Evolutionary conservation across 1,140 invertebrate species (phyloP).

Genomic region (Drosophila micromelanica): DNA sequence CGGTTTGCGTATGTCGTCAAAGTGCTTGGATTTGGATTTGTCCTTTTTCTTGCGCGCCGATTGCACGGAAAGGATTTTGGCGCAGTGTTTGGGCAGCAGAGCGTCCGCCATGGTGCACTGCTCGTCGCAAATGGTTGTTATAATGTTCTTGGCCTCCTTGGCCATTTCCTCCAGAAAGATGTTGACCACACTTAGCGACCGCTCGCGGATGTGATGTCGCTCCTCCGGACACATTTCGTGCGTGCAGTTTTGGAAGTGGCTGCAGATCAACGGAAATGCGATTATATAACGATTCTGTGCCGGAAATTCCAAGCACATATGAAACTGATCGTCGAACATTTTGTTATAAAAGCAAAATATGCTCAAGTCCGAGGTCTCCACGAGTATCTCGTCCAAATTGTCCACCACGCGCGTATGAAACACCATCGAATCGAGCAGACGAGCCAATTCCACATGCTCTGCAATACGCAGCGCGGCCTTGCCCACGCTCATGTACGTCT

Average conservation of each 20-base stretch:
- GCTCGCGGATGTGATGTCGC: conserved; percentile 97
- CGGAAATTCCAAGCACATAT: conserved; percentile 99
- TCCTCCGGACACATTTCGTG: conserved; percentile 99
- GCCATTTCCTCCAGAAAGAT: conserved; percentile 99
- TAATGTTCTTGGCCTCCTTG: conserved; percentile 99
- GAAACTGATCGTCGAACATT: conserved; percentile 99
- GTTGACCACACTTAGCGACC: conserved; percentile 98
- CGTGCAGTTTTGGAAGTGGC: conserved; percentile 98
- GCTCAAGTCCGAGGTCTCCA: conserved; percentile 98
- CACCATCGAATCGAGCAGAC: conserved; percentile 96
- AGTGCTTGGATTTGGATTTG: conserved; percentile 92
- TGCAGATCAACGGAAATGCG: conserved; percentile 98
- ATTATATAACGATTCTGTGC: conserved; percentile 99
- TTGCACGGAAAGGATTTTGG: conserved; percentile 93
- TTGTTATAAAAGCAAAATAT: conserved; percentile 99
- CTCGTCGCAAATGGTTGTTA: conserved; percentile 98
- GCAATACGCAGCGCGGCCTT: conserved; percentile 93
- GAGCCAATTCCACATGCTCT: conserved; percentile 95
- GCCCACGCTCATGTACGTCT: conserved; percentile 95
- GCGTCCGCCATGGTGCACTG: conserved; percentile 97
- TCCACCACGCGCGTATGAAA: conserved; percentile 99
- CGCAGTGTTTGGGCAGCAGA: conserved; percentile 97
- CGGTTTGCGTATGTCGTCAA: conserved; percentile 93
- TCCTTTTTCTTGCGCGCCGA: conserved; percentile 97
- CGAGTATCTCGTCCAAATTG: conserved; percentile 98